Evolutionary conservation across 2,888 invertebrate genomes (phyloP), one percentile per base, ranked within the genome.

Genomic region (Cepaea hortensis): DNA sequence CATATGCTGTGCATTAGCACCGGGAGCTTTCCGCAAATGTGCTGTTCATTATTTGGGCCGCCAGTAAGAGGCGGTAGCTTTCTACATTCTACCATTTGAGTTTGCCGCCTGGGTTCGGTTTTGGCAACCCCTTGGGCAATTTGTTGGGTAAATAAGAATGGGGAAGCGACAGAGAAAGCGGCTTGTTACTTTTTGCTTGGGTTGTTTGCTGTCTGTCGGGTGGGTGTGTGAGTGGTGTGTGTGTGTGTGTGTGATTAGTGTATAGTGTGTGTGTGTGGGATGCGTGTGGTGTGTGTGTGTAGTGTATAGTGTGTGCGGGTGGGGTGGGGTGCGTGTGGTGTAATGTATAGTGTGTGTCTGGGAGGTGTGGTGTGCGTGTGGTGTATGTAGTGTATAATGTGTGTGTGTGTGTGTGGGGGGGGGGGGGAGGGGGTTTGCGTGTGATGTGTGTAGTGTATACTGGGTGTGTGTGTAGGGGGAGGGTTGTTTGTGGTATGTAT

Each of bases 91-190:
- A 61, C n/a, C 23, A 50, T 61, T 23, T 79, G 77, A 79, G 23
- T 20, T 79, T 79, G 0, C 55, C 23, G 13, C n/a, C 11, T 79
- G 77, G 55, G 55, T 79, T 61, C 4, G 9, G 77, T 79, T 79
- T 61, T 61, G 6, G 61, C 61, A 79, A 79, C 2, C 77, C 61
- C 55, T 11, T 6, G 77, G 35, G 61, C 23, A 61, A 79, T 79
- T 79, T 79, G 18, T 61, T 79, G 23, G 55, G 77, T 23, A 79
- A 61, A 79, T 61, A 79, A 79, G 13, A 55, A 61, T 20, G n/a
- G 23, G n/a, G 20, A 35, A 77, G 6, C 55, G 77, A 79, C 13
- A 79, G 61, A 79, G 55, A 79, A n/a, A 55, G 0, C 23, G 6
- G 23, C 23, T 23, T 61, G 55, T 55, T 79, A 23, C 35, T 2